Evolutionary conservation across 2,113 vertebrate genomes (phyloP).

Genomic region (Tragulus kanchil): DNA sequence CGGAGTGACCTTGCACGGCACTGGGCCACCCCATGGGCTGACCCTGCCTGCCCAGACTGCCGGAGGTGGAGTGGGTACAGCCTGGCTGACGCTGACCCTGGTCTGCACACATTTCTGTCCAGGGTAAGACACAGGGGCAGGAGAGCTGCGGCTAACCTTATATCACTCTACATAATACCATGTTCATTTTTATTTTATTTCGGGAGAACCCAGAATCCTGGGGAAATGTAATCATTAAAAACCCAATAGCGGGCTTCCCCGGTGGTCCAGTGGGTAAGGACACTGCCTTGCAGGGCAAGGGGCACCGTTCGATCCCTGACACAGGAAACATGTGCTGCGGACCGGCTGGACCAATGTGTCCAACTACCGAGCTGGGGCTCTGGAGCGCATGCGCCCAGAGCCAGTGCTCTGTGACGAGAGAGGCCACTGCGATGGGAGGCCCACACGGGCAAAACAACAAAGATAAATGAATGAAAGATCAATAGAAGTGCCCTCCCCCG

Average conservation of each 20-base stretch:
- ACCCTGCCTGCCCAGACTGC: not conserved
- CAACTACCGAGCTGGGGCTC: too few relatives aligned
- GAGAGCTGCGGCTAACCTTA: not conserved
- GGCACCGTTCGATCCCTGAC: too few relatives aligned
- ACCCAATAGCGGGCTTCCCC: not conserved
- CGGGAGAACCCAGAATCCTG: not conserved
- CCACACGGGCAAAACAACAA: too few relatives aligned
- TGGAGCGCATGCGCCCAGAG: too few relatives aligned
- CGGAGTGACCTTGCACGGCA: not conserved
- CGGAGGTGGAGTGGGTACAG: not conserved
- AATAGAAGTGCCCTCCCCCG: too few relatives aligned
- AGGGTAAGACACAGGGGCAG: not conserved
- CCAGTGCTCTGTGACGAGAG: too few relatives aligned
- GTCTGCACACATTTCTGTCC: not conserved
- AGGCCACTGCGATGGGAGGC: too few relatives aligned
- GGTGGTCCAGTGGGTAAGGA: not conserved
- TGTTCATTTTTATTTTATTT: not conserved
- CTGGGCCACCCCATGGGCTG: not conserved
- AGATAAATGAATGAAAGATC: too few relatives aligned
- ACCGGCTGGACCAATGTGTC: too few relatives aligned
- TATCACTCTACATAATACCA: not conserved
- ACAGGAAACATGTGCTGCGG: too few relatives aligned
- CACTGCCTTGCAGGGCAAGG: too few relatives aligned
- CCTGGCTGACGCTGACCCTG: not conserved
- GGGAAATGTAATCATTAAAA: not conserved